phyloP scores from a whole-genome alignment of 2,797 vertebrate species.

The Thripadectes ignobilis region DNA sequence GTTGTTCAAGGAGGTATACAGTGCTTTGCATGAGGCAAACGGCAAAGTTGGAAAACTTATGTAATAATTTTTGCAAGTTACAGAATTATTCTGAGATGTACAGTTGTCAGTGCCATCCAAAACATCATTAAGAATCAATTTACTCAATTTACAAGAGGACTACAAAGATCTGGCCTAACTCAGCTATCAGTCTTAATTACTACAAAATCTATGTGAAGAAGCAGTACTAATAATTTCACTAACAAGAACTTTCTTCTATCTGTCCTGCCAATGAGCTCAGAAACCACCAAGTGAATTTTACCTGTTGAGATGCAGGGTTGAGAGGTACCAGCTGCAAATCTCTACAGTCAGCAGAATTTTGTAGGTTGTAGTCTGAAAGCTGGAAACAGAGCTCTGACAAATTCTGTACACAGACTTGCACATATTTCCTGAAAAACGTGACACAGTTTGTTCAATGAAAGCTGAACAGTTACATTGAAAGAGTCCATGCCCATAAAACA shows the following conservation, averaged over 20 bases:
- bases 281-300: constrained; percentile 60
- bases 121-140: background rate
- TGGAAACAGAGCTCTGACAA: constrained; percentile 89
- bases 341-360: constrained; percentile 68
- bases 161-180: background rate
- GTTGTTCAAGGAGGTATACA: background rate
- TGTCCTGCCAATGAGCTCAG: background rate
- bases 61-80: background rate
- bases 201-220: background rate
- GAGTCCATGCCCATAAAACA: background rate
- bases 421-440: constrained; percentile 85
- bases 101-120: background rate
- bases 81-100: background rate
- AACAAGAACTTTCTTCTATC: background rate
- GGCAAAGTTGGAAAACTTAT: background rate
- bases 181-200: background rate
- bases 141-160: background rate
- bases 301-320: constrained; percentile 84
- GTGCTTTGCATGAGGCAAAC: background rate
- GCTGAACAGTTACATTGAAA: background rate
- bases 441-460: background rate
- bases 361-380: constrained; percentile 83
- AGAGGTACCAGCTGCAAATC: constrained; percentile 83
- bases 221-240: background rate
- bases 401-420: constrained; percentile 94